Conservation (phyloP, 2,888 invertebrate species). For the Dendrolimus pini region DNA sequence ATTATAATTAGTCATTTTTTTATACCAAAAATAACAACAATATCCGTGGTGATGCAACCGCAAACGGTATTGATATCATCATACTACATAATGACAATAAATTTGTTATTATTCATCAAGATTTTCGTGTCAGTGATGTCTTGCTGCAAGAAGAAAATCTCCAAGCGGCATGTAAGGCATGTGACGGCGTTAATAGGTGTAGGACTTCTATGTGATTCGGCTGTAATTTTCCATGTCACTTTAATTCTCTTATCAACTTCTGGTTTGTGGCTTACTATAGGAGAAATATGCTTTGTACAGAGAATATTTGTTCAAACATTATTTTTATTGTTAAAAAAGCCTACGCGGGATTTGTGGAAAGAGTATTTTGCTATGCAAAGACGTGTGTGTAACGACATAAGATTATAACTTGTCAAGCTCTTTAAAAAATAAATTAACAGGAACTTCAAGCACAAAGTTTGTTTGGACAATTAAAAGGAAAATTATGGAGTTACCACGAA, state of each 20-base stretch:
- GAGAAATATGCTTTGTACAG: constrained; percentile 1
- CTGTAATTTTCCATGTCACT: background rate
- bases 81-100: constrained; percentile 12
- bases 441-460: too few species aligned
- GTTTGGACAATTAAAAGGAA: too few species aligned
- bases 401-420: background rate
- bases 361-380: constrained; percentile 1
- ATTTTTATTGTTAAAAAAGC: constrained; percentile 3
- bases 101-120: constrained; percentile 15
- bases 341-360: constrained; percentile 2
- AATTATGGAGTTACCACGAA: too few species aligned
- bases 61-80: background rate
- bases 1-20: constrained; percentile 1
- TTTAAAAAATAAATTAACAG: too few species aligned
- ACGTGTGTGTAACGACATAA: background rate
- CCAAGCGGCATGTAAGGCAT: constrained; percentile 14
- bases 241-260: background rate
- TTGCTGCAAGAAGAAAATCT: constrained; percentile 15
- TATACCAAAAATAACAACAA: background rate
- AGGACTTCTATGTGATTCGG: constrained; percentile 18
- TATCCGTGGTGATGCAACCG: fast-evolving
- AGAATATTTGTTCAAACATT: constrained; percentile 2
- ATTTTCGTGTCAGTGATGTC: constrained; percentile 17
- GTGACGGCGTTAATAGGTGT: constrained; percentile 18
- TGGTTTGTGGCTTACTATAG: background rate